Conservation (phyloP, 2,113 vertebrate genomes). For the Gracilinanus agilis region DNA sequence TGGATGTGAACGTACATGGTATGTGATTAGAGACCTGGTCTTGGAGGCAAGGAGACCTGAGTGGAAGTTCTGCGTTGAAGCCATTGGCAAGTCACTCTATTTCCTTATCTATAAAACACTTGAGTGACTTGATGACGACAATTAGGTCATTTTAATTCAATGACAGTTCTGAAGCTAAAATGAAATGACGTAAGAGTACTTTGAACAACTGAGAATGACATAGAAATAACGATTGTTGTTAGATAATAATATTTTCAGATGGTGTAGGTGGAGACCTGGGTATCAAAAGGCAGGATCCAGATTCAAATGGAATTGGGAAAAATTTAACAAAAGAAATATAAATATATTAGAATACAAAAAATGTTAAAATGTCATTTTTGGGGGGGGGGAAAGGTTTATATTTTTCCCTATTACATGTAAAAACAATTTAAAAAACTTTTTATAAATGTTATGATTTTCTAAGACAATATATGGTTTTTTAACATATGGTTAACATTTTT, state of each 20-base stretch:
- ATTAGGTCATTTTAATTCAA: background rate
- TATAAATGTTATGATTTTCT: background rate
- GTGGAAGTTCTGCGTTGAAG: background rate
- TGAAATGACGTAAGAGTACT: background rate
- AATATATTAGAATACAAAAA: background rate
- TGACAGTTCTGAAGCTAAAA: background rate
- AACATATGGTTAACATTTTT: no score
- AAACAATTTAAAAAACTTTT: background rate
- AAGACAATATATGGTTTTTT: background rate
- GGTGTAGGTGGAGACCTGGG: background rate
- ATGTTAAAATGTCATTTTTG: background rate
- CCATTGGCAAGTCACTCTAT: background rate
- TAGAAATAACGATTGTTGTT: background rate
- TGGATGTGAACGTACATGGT: background rate
- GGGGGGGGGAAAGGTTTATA: background rate
- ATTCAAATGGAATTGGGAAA: background rate
- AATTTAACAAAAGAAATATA: background rate
- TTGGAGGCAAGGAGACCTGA: no score
- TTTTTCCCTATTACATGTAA: background rate
- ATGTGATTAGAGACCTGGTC: no score
- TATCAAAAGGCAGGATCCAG: background rate
- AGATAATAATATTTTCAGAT: background rate
- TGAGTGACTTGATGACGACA: background rate
- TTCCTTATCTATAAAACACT: background rate
- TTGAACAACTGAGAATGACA: background rate